These are phyloP conservation scores for Diceros bicornis DNA, from an alignment of 2,797 vertebrate genomes.

Conservation along the genomic window DNA sequence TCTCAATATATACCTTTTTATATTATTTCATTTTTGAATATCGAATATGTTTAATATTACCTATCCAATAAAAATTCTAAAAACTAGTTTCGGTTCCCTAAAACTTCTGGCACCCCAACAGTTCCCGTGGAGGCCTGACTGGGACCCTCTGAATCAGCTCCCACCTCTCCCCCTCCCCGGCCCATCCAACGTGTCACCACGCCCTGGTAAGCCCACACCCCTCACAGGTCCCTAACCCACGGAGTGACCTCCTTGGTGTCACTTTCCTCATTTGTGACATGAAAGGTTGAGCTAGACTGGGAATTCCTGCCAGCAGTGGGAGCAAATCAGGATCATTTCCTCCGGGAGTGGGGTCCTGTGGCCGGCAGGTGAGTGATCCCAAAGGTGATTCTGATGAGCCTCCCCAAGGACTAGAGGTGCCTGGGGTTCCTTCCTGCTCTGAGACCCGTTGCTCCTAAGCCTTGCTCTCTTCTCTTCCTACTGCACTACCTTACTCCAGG, in stretches of 20 bases:
- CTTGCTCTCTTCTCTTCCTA: not conserved
- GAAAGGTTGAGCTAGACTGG: not conserved
- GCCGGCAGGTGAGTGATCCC: not conserved
- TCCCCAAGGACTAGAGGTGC: not conserved
- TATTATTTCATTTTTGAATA: slow-evolving; percentile 2
- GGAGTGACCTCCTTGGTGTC: not conserved
- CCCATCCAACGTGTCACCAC: not conserved
- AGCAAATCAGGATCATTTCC: not conserved
- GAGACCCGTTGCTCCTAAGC: not conserved
- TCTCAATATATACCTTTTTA: not conserved
- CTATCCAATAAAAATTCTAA: not conserved
- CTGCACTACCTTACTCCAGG: not conserved
- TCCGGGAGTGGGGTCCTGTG: not conserved
- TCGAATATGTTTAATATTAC: not conserved
- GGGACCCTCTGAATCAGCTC: not conserved
- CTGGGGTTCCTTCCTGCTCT: not conserved
- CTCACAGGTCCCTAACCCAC: not conserved
- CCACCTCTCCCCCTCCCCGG: not conserved
- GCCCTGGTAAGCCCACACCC: not conserved
- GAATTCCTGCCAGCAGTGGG: too few relatives aligned
- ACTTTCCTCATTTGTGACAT: not conserved
- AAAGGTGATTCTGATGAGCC: not conserved
- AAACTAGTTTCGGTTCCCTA: not conserved
- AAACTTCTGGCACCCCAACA: not conserved
- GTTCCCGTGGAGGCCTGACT: not conserved